Percentiles rank a stretch among this genome's conserved stretches.
phyloP scores from a whole-genome alignment of 2,797 vertebrate species.

The Coracias cyanogaster region DNA sequence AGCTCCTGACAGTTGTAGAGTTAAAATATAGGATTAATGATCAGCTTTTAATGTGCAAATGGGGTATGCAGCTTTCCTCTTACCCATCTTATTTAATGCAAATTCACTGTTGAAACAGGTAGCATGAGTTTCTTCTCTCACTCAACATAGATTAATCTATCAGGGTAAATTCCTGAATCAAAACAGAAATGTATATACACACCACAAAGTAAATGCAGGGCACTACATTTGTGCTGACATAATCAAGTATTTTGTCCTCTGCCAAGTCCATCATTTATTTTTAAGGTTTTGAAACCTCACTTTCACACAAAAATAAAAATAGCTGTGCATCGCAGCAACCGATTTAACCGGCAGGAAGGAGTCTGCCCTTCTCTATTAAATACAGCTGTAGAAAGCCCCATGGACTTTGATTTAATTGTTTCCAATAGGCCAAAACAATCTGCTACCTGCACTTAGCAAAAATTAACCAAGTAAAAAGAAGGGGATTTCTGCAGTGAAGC shows the following conservation, averaged over 20 bases:
- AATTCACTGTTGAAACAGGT: slow-evolving; percentile 58
- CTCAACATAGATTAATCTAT: slow-evolving; percentile 1
- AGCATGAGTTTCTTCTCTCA: slow-evolving; percentile 13
- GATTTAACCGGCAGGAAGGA: not conserved
- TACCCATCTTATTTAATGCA: slow-evolving; percentile 58
- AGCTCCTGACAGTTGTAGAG: slow-evolving; percentile 71
- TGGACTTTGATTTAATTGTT: slow-evolving; percentile 5
- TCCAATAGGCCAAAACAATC: slow-evolving; percentile 28
- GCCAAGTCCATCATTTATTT: slow-evolving; percentile 21
- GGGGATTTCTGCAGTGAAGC: slow-evolving; percentile 16
- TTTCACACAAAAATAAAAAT: slow-evolving; percentile 27
- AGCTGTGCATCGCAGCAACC: not conserved
- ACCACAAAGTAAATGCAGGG: not conserved
- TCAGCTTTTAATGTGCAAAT: slow-evolving; percentile 76
- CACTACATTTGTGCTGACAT: not conserved
- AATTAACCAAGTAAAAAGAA: slow-evolving; percentile 3
- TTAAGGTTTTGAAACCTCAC: slow-evolving; percentile 2
- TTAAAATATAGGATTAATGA: slow-evolving; percentile 78
- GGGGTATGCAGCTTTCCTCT: slow-evolving; percentile 39
- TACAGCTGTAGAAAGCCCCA: slow-evolving; percentile 7
- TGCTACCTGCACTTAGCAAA: slow-evolving; percentile 2
- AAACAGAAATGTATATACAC: not conserved
- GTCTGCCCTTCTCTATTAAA: not conserved
- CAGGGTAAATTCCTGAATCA: not conserved
- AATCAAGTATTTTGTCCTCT: not conserved